These are phyloP conservation scores for Oryzias sinensis DNA, from an alignment of 2,797 vertebrate species.

Conservation along the genomic window DNA sequence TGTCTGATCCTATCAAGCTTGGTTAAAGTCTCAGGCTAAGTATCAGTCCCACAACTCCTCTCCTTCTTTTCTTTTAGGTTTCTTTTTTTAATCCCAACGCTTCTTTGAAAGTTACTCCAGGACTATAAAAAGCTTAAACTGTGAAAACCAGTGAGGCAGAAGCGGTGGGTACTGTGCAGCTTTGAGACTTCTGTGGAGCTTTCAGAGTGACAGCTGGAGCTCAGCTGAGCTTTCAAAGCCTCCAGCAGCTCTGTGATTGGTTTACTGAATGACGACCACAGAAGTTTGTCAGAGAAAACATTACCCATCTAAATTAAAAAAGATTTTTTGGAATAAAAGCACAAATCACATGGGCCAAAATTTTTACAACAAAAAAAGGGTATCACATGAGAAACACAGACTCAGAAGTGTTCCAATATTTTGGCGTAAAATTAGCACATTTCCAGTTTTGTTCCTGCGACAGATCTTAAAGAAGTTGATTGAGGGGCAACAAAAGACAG, in stretches of 20 bases:
- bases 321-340: too few relatives aligned
- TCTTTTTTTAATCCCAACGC: background rate
- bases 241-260: constrained; percentile 40
- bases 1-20: constrained; percentile 14
- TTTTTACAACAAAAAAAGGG: too few relatives aligned
- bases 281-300: background rate
- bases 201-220: constrained; percentile 33
- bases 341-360: too few relatives aligned
- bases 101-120: background rate
- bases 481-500: too few relatives aligned
- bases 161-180: constrained; percentile 6
- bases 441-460: too few relatives aligned
- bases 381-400: too few relatives aligned
- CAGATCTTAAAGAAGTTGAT: too few relatives aligned
- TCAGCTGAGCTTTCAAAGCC: constrained; percentile 33
- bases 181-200: constrained; percentile 4
- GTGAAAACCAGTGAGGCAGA: background rate
- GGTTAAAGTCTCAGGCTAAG: constrained; percentile 6
- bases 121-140: background rate
- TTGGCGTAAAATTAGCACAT: too few relatives aligned
- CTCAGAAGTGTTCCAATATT: too few relatives aligned
- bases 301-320: too few relatives aligned
- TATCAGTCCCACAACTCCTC: background rate
- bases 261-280: background rate
- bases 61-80: background rate